phyloP scores from a whole-genome alignment of 2,797 vertebrate species.

The Fistularia tabacaria region DNA sequence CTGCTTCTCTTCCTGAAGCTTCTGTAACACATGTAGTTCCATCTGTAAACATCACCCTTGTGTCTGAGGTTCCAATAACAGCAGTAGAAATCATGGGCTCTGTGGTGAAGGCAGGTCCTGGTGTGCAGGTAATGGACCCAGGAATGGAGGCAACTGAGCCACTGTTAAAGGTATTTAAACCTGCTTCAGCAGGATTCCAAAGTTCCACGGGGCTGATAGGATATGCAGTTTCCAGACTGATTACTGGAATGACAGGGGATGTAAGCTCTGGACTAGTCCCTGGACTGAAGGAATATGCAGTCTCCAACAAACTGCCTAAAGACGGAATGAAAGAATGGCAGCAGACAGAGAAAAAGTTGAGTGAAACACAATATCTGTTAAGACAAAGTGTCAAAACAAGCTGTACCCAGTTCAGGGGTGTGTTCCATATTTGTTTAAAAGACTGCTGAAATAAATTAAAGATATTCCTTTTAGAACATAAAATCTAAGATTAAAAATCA shows the following conservation, averaged over 20 bases:
- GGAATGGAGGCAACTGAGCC: constrained; percentile 25
- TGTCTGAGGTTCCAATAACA: constrained; percentile 23
- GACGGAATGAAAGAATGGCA: constrained; percentile 7
- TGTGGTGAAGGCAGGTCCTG: constrained; percentile 17
- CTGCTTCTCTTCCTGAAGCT: constrained; percentile 18
- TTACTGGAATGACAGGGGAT: constrained; percentile 41
- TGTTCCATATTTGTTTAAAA: no score
- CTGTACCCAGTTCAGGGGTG: no score
- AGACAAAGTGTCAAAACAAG: constrained; percentile 3
- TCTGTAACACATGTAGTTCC: constrained; percentile 13
- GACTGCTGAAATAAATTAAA: no score
- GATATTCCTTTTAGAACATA: no score
- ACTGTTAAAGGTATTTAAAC: constrained; percentile 17
- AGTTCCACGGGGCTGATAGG: constrained; percentile 27
- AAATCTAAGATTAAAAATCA: no score
- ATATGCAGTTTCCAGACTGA: constrained; percentile 25
- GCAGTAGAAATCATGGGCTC: constrained; percentile 16
- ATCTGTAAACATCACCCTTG: constrained; percentile 5
- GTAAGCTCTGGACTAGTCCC: constrained; percentile 61
- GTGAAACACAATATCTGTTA: background rate
- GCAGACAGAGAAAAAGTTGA: constrained; percentile 1
- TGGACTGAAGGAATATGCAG: constrained; percentile 60
- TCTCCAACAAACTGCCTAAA: constrained; percentile 66
- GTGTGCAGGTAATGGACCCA: constrained; percentile 15
- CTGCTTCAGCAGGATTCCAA: constrained; percentile 19